These are phyloP conservation scores for Ochropacha duplaris DNA, from an alignment of 2,888 invertebrate genomes.

Conservation along the genomic window DNA sequence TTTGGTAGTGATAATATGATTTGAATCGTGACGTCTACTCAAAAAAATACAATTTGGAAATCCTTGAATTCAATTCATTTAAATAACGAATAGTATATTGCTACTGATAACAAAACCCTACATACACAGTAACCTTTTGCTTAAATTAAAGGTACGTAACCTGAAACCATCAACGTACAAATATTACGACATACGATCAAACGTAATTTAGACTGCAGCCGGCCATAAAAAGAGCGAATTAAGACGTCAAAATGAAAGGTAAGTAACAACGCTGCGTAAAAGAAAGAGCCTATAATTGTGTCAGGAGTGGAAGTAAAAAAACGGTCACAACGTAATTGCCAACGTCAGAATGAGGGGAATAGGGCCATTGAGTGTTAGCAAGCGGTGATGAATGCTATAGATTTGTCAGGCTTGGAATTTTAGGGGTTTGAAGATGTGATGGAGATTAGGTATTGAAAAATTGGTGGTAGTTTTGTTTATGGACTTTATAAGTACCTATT, in stretches of 20 bases:
- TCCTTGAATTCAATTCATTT: too few species aligned
- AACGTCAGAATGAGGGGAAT: constrained; percentile 7
- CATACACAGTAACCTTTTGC: not conserved
- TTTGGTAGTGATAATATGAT: not conserved
- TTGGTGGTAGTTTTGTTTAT: not conserved
- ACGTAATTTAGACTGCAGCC: not conserved
- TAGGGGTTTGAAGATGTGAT: not conserved
- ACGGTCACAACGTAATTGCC: constrained; percentile 28
- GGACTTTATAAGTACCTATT: too few species aligned
- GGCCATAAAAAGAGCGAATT: constrained; percentile 18
- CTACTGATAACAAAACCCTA: not conserved
- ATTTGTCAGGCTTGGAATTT: constrained; percentile 2
- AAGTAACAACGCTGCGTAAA: constrained; percentile 17
- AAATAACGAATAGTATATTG: not conserved
- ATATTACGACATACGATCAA: not conserved
- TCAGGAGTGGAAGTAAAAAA: constrained; percentile 15
- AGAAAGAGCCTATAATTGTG: constrained; percentile 29
- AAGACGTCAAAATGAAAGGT: constrained; percentile 22
- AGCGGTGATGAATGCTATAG: constrained; percentile 2
- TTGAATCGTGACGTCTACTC: not conserved
- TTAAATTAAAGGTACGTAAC: not conserved
- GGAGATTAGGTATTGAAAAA: constrained; percentile 2
- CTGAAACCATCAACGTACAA: not conserved
- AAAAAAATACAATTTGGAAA: too few species aligned
- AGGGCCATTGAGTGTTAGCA: not conserved